Evolutionary conservation across 2,113 vertebrate genomes (phyloP).

Genomic region (Atlantisia rogersi): DNA sequence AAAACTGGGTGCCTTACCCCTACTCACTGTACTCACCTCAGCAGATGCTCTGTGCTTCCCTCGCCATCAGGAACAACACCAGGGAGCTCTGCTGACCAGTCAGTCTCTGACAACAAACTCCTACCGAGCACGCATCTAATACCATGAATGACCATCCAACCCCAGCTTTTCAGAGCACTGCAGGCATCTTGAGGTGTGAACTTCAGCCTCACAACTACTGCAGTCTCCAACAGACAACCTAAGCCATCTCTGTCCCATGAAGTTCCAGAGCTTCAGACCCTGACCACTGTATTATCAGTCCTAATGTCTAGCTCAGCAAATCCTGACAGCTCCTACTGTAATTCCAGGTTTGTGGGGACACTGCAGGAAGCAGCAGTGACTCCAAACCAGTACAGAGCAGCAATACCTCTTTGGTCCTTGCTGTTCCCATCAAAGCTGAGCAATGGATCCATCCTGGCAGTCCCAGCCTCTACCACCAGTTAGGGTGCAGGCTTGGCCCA

Average conservation of each 20-base stretch:
- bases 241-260: fast-evolving
- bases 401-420: neutral
- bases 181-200: neutral
- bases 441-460: neutral
- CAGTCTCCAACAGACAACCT: neutral
- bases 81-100: neutral
- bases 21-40: neutral
- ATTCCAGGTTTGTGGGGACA: too few relatives aligned
- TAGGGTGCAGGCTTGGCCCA: too few relatives aligned
- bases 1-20: neutral
- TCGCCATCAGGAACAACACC: neutral
- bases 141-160: neutral
- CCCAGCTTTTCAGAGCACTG: neutral
- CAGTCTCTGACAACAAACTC: neutral
- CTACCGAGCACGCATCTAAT: neutral
- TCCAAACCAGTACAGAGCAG: neutral
- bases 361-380: neutral
- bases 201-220: fast-evolving
- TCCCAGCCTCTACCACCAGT: neutral
- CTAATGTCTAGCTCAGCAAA: neutral
- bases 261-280: neutral
- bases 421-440: neutral
- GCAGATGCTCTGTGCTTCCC: too few relatives aligned
- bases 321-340: neutral
- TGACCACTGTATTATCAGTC: neutral